Percentiles rank a stretch among this genome's conserved stretches.
These are phyloP conservation scores for Laothoe populi DNA, from an alignment of 2,888 invertebrate species.

Conservation along the genomic window DNA sequence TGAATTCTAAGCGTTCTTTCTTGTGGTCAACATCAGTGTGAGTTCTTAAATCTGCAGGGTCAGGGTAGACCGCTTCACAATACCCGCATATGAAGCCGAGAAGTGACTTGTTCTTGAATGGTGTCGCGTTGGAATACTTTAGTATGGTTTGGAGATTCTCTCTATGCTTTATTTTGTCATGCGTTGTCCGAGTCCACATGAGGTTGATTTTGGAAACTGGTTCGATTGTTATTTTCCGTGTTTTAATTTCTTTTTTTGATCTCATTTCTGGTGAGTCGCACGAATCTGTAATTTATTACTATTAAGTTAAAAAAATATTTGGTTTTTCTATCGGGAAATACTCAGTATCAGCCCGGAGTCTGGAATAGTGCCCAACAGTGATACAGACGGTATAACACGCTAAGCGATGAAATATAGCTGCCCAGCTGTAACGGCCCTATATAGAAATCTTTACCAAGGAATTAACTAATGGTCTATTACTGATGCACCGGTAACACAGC, in stretches of 20 bases:
- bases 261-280: conserved; percentile 8
- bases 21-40: conserved; percentile 55
- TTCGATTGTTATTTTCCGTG: conserved; percentile 45
- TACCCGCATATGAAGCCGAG: conserved; percentile 68
- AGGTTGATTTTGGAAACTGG: conserved; percentile 44
- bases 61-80: conserved; percentile 60
- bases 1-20: conserved; percentile 56
- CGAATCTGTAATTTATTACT: conserved; percentile 15
- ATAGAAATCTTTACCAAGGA: too few relatives aligned
- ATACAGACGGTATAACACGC: too few relatives aligned
- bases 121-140: conserved; percentile 64
- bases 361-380: too few relatives aligned
- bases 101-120: conserved; percentile 65
- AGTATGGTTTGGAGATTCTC: conserved; percentile 65
- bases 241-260: conserved; percentile 28
- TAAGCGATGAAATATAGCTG: too few relatives aligned
- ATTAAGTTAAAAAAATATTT: neutral
- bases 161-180: conserved; percentile 60
- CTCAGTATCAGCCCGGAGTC: too few relatives aligned
- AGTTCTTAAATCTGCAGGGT: conserved; percentile 58
- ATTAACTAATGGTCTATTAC: too few relatives aligned
- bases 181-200: conserved; percentile 45
- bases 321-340: too few relatives aligned
- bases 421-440: too few relatives aligned
- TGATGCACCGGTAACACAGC: too few relatives aligned